A percentile compares a stretch with the other conserved stretches of the same genome.
These are phyloP conservation scores for Halocynthia roretzi DNA, from an alignment of 23 tunicate genomes.

Conservation along the genomic window DNA sequence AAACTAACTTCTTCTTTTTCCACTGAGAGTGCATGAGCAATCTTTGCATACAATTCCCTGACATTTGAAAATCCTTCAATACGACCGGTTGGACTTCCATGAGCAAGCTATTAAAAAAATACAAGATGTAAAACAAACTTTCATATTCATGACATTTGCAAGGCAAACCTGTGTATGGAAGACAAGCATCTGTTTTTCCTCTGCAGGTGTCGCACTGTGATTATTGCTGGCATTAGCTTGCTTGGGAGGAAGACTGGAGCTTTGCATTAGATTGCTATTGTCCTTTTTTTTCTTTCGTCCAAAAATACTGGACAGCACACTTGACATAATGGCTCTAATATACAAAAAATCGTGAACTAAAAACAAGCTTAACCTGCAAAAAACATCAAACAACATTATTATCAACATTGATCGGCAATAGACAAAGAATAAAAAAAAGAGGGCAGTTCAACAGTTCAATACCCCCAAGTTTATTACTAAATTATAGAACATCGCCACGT, in stretches of 20 bases:
- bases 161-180: slow-evolving; percentile 23
- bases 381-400: too few relatives aligned
- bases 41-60: slow-evolving; percentile 48
- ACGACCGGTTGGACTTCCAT: slow-evolving; percentile 66
- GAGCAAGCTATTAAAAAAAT: slow-evolving; percentile 48
- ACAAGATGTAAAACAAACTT: neutral
- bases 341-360: too few relatives aligned
- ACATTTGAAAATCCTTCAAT: slow-evolving; percentile 69
- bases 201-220: neutral
- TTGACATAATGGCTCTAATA: neutral
- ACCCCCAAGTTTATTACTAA: too few relatives aligned
- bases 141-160: neutral
- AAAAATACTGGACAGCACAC: slow-evolving; percentile 13
- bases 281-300: slow-evolving; percentile 24
- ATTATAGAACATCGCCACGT: too few relatives aligned
- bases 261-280: neutral
- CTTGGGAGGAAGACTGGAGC: too few relatives aligned
- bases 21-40: slow-evolving; percentile 41
- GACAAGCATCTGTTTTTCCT: slow-evolving; percentile 8
- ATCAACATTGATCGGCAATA: too few relatives aligned
- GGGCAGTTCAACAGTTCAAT: too few relatives aligned
- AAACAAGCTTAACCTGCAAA: too few relatives aligned
- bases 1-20: slow-evolving; percentile 34
- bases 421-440: too few relatives aligned
- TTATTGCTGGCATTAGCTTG: neutral